A percentile compares a stretch with the other conserved stretches of the same genome.
Conservation (phyloP, 2,797 vertebrate species). For the Falco concolor region DNA sequence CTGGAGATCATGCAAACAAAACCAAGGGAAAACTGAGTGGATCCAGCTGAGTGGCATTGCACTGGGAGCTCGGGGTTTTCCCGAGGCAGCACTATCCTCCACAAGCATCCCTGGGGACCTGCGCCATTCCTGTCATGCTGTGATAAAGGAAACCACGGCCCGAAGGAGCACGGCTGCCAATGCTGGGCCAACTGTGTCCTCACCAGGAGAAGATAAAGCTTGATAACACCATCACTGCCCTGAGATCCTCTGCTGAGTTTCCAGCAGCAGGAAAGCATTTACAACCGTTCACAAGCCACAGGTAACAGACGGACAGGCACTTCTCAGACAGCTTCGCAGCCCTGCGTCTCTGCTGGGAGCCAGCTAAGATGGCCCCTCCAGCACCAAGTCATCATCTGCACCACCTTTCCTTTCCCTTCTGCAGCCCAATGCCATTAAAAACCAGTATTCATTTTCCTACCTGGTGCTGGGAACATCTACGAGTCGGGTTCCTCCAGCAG, state of each 20-base stretch:
- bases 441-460: slow-evolving; percentile 8
- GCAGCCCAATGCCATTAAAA: neutral
- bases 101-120: neutral
- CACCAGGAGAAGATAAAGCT: neutral
- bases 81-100: accelerated
- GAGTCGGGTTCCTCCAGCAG: slow-evolving; percentile 31
- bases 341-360: neutral
- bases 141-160: accelerated
- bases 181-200: accelerated
- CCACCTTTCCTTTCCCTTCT: neutral
- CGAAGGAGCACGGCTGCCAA: neutral
- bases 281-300: neutral
- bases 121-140: accelerated
- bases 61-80: accelerated
- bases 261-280: neutral
- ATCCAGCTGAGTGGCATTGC: accelerated
- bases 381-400: neutral
- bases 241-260: neutral
- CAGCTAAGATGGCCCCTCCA: neutral
- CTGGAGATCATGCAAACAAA: neutral
- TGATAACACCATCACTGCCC: accelerated
- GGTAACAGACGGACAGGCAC: neutral
- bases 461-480: slow-evolving; percentile 47
- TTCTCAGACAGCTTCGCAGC: neutral
- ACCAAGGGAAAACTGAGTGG: accelerated